phyloP scores from a whole-genome alignment of 2,113 vertebrate genomes.

The Rhabdornis inornatus region DNA sequence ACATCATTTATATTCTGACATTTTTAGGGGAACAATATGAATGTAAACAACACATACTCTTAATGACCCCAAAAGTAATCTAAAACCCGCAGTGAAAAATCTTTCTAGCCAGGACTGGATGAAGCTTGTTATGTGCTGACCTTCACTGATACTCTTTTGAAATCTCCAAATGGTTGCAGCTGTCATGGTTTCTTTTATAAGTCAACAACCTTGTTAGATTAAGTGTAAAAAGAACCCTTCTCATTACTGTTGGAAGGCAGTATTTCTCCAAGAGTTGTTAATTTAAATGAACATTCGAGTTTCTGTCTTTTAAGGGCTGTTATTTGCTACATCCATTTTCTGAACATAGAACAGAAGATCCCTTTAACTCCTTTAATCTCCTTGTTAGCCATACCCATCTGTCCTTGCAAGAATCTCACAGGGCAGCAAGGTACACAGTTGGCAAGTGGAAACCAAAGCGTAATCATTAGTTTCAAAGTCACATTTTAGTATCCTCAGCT shows the following conservation, averaged over 20 bases:
- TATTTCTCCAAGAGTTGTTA: constrained; percentile 1
- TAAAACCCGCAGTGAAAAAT: background rate
- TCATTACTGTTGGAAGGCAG: constrained; percentile 1
- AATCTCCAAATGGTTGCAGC: background rate
- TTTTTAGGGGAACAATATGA: background rate
- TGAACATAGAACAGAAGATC: constrained; percentile 1
- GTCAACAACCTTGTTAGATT: constrained; percentile 32
- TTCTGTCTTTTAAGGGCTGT: background rate
- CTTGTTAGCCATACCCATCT: background rate
- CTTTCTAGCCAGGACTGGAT: background rate
- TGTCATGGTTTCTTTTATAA: background rate
- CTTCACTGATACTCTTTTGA: background rate
- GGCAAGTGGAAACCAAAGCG: background rate
- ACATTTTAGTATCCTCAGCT: background rate
- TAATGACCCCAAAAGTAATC: background rate
- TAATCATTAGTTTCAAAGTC: background rate
- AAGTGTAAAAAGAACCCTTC: constrained; percentile 19
- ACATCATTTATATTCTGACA: background rate
- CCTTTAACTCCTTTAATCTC: constrained; percentile 48
- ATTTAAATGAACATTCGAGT: constrained; percentile 39
- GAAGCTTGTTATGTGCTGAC: background rate
- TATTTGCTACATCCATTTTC: constrained; percentile 42
- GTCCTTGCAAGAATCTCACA: background rate
- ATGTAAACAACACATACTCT: background rate
- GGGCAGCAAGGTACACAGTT: background rate